These are phyloP conservation scores for Epizoanthus scotinus DNA, from an alignment of 92 coral and sea anemone species.

Conservation along the genomic window DNA sequence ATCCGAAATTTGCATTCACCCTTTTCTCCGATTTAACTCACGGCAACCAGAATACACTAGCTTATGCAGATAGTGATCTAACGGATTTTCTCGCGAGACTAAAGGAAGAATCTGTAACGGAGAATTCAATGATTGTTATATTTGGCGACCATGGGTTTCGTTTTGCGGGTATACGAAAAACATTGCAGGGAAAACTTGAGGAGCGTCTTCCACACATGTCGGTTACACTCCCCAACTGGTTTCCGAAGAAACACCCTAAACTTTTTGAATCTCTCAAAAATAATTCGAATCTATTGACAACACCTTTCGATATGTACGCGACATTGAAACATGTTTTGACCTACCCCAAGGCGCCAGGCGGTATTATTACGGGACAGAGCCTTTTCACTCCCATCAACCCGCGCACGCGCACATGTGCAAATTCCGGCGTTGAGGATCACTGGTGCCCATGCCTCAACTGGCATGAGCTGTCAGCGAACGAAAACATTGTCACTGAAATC, in stretches of 20 bases:
- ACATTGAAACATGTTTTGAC: slow-evolving; percentile 61
- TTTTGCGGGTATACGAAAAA: slow-evolving; percentile 47
- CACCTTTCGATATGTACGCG: slow-evolving; percentile 73
- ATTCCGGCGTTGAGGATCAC: slow-evolving; percentile 70
- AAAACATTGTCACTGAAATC: slow-evolving; percentile 47
- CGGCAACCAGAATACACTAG: slow-evolving; percentile 44
- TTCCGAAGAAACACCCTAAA: slow-evolving; percentile 43
- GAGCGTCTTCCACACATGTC: slow-evolving; percentile 80
- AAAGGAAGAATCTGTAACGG: slow-evolving; percentile 42
- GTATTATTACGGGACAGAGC: slow-evolving; percentile 68
- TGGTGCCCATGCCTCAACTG: slow-evolving; percentile 91
- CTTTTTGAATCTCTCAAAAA: slow-evolving; percentile 45
- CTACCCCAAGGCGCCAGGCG: slow-evolving; percentile 64
- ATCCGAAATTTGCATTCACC: slow-evolving; percentile 64
- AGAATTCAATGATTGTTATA: slow-evolving; percentile 58
- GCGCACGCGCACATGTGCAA: slow-evolving; percentile 62
- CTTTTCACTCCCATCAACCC: slow-evolving; percentile 56
- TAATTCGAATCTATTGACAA: slow-evolving; percentile 55
- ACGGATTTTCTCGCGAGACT: slow-evolving; percentile 41
- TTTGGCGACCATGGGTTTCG: slow-evolving; percentile 81
- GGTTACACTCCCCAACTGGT: slow-evolving; percentile 63
- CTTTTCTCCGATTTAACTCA: slow-evolving; percentile 49
- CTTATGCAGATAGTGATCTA: slow-evolving; percentile 58
- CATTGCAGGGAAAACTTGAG: slow-evolving; percentile 75
- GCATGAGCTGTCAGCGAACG: slow-evolving; percentile 48